Base-by-base conservation (phyloP, 92 coral and sea anemone genomes). In the Epizoanthus stellaris region DNA sequence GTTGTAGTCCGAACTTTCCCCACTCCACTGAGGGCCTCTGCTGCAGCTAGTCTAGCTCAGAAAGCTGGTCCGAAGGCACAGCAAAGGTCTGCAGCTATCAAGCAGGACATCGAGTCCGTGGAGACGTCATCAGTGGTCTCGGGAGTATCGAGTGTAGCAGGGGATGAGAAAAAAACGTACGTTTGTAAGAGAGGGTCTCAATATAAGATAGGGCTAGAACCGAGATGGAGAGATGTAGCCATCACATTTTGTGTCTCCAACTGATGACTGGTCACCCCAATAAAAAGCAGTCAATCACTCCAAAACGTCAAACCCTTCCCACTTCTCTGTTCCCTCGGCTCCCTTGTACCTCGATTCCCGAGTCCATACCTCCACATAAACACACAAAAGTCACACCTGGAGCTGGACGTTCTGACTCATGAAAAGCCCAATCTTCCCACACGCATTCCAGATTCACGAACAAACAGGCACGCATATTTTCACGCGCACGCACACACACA, bases 11-110 rank as follows among this genome's bases (percentile, higher is more conserved):
- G 98, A 70, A 84, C 93, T 34, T 97, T 97, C 71, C 94, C 93
- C 11, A 97, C 99, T 0, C 99, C 99, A 61, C 95, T 94, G 47
- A 91, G 99, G 75, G 98, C 99, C 4, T 87, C 95, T 59, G 99
- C 99, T 14, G 98, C 82, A n/a, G 97, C 99, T 40, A 90, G 62
- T 74, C 85, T 97, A 38, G 99, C 99, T 30, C 90, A 91, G 76
- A 95, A 95, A 79, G 83, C 83, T 19, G 72, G 45, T 39, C 98
- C 91, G 68, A 86, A 89, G 65, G 75, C 92, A 4, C 92, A 77
- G 60, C 84, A 63, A 64, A 66, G 88, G 19, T 43, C 91, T 4
- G 92, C 72, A 42, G 56, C 88, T 5, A 80, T 87, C 34, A 94
- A 92, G 75, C 87, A 88, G 64, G 95, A 86, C 56, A 85, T 89